Evolutionary conservation across 2,797 vertebrate genomes (phyloP).

Genomic region (Pogoniulus pusillus): DNA sequence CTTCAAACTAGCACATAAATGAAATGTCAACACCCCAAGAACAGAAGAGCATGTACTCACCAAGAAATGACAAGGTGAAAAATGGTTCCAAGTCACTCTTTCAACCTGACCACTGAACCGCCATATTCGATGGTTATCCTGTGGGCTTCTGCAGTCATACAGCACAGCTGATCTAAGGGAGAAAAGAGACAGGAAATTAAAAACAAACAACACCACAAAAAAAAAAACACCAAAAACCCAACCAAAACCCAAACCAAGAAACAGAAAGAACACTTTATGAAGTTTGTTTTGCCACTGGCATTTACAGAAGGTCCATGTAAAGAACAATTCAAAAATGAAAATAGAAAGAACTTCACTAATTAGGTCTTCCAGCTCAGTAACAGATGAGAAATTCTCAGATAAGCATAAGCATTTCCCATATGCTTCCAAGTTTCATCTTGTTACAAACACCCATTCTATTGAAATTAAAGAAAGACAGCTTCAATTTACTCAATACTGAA

Average conservation of each 20-base stretch:
- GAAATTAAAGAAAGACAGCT: neutral
- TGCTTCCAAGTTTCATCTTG: neutral
- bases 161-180: slow-evolving; percentile 84
- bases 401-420: neutral
- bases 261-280: neutral
- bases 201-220: neutral
- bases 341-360: neutral
- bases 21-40: neutral
- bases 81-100: slow-evolving; percentile 92
- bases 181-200: neutral
- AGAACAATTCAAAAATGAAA: neutral
- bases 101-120: slow-evolving; percentile 96
- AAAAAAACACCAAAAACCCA: neutral
- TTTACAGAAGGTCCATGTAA: neutral
- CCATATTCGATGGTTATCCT: slow-evolving; percentile 87
- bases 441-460: neutral
- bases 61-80: slow-evolving; percentile 93
- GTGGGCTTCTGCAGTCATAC: slow-evolving; percentile 93
- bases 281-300: neutral
- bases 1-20: too few relatives aligned
- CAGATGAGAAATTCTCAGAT: neutral
- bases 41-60: slow-evolving; percentile 69
- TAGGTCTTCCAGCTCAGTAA: neutral
- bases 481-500: neutral
- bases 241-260: too few relatives aligned